Evolutionary conservation across 2,113 vertebrate genomes (phyloP).

Genomic region (Oreochromis tanganicae): DNA sequence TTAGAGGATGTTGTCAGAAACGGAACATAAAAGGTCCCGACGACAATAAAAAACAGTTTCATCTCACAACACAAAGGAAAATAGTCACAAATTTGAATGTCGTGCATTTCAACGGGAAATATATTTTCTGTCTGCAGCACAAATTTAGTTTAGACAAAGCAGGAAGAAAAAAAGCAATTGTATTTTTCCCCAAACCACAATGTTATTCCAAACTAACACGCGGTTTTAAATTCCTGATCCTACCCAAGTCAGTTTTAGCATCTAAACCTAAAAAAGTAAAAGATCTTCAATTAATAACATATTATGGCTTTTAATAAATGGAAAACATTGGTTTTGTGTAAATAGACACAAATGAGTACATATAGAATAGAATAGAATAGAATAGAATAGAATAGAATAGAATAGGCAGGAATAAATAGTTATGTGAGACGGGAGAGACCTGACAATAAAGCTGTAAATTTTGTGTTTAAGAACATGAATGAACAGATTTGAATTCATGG

Average conservation of each 20-base stretch:
- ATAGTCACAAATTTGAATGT: not conserved
- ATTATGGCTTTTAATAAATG: not conserved
- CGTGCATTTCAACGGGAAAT: not conserved
- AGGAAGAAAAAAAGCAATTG: not conserved
- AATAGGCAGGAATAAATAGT: not conserved
- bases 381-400: not conserved
- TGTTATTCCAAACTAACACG: not conserved
- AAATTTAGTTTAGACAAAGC: not conserved
- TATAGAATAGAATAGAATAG: not conserved
- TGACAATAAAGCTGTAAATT: not conserved
- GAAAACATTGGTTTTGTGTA: not conserved
- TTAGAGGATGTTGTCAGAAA: not conserved
- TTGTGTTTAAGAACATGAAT: not conserved
- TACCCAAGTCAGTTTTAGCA: not conserved
- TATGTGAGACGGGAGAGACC: not conserved
- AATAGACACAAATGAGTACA: rapidly evolving
- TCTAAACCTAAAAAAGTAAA: not conserved
- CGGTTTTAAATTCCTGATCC: rapidly evolving
- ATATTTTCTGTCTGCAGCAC: not conserved
- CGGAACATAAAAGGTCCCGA: rapidly evolving
- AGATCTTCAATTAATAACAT: not conserved
- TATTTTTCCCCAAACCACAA: not conserved
- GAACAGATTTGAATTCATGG: not conserved
- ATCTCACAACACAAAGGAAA: not conserved
- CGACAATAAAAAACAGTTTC: not conserved